Evolutionary conservation across 2,888 invertebrate genomes (phyloP), one percentile per base, ranked within the genome.

Genomic region (Drosophila conformis): DNA sequence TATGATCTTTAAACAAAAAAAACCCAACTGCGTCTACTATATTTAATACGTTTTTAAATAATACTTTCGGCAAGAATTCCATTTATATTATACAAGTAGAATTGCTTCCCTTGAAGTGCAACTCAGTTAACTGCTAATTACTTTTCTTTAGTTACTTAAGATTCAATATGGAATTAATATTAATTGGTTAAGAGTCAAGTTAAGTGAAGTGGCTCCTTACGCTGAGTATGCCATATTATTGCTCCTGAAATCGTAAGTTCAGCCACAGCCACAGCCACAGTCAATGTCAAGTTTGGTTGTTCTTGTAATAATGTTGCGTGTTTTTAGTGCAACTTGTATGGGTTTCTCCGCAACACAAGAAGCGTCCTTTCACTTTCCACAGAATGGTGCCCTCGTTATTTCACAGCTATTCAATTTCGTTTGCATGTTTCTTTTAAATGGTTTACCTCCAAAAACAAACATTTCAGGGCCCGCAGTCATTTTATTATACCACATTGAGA

Each of bases 401-500:
- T 64, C 51, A 57, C 52, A 27, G 63, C 64, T 63, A 66, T 63
- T 80, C 56, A 62, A 64, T 46, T 68, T 72, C 38, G 58, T 65
- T 65, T 61, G 59, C 65, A 48, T 62, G 63, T 36, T 54, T 61
- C 59, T 29, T 51, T 27, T 60, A 31, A 15, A 51, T 61, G 74
- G 38, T 38, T 13, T 13, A 42, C 35, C 49, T 53, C 54, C 58
- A 27, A 49, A 56, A 53, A 25, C 63, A 70, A 76, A 76, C 63
- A 78, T 70, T 71, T 61, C 66, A 69, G 59, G 48, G 31, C 69
- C 73, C 68, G 49, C 31, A 63, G 51, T 40, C 62, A 48, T 35
- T 76, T 63, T 68, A 60, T 70, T 86, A 78, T 82, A 82, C 71
- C 42, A 56, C 65, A 69, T 63, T 58, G 60, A 52, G 77, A 85